Base-by-base conservation (phyloP, 2,888 invertebrate species). In the Melinopterus prodromus region DNA sequence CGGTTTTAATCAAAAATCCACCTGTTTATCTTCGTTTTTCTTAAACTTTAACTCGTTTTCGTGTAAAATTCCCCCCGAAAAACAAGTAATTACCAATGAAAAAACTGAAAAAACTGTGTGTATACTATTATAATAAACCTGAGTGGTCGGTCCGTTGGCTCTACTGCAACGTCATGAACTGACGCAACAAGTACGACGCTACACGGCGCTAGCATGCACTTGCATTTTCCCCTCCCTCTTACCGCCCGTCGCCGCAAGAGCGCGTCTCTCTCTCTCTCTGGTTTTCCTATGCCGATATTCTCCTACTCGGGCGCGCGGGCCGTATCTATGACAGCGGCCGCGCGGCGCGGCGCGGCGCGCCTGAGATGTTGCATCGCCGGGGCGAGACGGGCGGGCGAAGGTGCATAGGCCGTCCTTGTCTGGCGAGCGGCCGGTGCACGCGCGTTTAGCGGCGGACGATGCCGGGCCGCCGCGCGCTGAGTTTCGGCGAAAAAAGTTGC, bases 181-280 rank as follows among this genome's bases (percentile, higher is more conserved):
- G 89, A 89, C 89, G 89, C 89, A 89, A 90, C 89, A 89, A 89
- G 90, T 90, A 89, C 89, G 89, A 89, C 89, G 88, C 89, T 89
- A 88, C 87, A 87, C 89, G 89, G 89, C 89, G 88, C 88, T 89
- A 88, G 88, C 87, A 89, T 89, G 89, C 89, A 89, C 89, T 89
- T 89, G 89, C 89, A 89, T 88, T 89, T 88, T 88, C 88, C 88
- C 88, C 85, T 84, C 84, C 84, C 84, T 26, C 26, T 26, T 26
- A 3, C 26, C 84, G 83, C 82, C 84, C 53, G 53, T 53, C 53
- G 26, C 26, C 26, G 26, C 12, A 53, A 7, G 7, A 12, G 53
- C 12, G 53, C 53, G 53, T 1, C 12, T 7, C 9, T 53, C 53
- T 53, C 53, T 53, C 53, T 53, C 53, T 53, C 53, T 53, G 3